Base-by-base conservation (phyloP, 2,888 invertebrate genomes). In the Agrochola circellaris region DNA sequence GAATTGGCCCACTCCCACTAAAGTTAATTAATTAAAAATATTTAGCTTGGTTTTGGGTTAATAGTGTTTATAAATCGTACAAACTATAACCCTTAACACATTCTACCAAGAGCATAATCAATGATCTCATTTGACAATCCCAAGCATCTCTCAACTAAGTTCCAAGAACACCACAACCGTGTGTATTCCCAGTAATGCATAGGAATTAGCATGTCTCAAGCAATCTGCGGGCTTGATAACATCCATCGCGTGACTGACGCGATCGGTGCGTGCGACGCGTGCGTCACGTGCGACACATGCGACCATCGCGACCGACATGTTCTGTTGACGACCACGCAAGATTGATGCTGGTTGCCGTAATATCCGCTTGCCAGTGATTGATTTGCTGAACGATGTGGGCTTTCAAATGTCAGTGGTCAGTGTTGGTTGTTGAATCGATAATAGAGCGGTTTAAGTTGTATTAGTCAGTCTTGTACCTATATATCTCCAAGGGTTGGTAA, bases 301-400 rank as follows among this genome's bases (percentile, higher is more conserved):
- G 20, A 74, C 51, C 23, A 13, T 9, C 26, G 51, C 64, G 26
- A 34, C 62, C 42, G 7, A 51, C 70, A 58, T 20, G 62, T 71
- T 68, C 20, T 15, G 13, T 56, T 69, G 82, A 66, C 64, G 79
- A 62, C 62, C 71, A 38, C 75, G 45, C 15, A 38, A 71, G 85
- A 71, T 85, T 72, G 85, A 69, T 85, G 77, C 65, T 13, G 34
- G 45, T 26, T 68, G 60, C 71, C 60, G 17, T 66, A 81, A 82
- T 67, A 74, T 60, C 38, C 81, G 54, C 61, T 75, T 64, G 54
- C 60, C 26, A 23, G 67, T 82, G 85, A 82, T 82, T 82, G 82
- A 76, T 82, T 82, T 48, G 68, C 61, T 71, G 64, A 82, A 66
- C 82, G 68, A 48, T 74, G 69, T 64, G 38, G 1, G 64, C 42